Base-by-base conservation (phyloP, 2,888 invertebrate species). In the Chrysolina oricalcia region DNA sequence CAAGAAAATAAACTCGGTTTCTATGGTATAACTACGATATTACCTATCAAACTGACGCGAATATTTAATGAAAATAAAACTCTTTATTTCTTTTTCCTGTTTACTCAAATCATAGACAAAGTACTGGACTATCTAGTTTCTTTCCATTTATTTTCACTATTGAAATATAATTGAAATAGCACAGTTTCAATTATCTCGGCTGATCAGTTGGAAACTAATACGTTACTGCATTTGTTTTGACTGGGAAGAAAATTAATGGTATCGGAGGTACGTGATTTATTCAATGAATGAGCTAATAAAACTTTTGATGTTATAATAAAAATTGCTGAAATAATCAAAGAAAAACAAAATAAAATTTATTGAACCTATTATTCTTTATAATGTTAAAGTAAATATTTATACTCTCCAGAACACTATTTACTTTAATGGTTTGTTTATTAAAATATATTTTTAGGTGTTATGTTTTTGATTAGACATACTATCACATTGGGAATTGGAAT, bases 371-470 rank as follows among this genome's bases (percentile, higher is more conserved):
- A 83, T 84, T 82, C 83, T 83, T 83, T 81, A 82, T 82, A 83
- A 83, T 81, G 77, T 78, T 62, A 77, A 73, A 71, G 80, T 84
- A 84, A 84, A 84, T 84, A 83, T 84, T 84, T 84, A 84, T 80
- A 76, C 78, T 74, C 79, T 80, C 80, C 71, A 76, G 77, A 81
- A 83, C 80, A 80, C 79, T 82, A 81, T 83, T 83, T 82, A 82
- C 82, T 82, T 82, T 81, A 83, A 81, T 81, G 77, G 80, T 82
- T 81, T 84, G 81, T 84, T 84, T 84, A 84, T 83, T 83, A 82
- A 80, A 77, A 81, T 80, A 81, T 66, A 73, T 76, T 70, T 81
- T 73, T 50, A 70, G 59, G 50, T 35, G 48, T 80, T 77, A 75
- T 76, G 43, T 43, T 5, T 27, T 27, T 2, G 5, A 5, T 27